Percentiles rank a stretch among this genome's conserved stretches.
Conservation (phyloP, 2,888 invertebrate genomes). For the Caenorhabditis sp. region DNA sequence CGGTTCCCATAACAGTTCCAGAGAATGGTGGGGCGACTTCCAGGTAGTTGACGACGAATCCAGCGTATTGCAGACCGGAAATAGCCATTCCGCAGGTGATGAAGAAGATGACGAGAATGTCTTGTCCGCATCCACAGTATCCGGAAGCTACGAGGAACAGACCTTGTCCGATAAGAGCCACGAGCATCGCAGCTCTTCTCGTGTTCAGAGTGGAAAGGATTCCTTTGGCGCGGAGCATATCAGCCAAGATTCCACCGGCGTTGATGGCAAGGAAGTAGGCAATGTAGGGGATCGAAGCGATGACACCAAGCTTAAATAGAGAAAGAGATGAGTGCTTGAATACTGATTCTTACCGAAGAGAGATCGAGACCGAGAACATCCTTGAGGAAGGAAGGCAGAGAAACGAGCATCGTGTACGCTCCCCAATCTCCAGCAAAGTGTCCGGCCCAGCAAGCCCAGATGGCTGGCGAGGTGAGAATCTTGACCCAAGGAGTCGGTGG, state of each 20-base stretch:
- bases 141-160: conserved; percentile 81
- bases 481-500: conserved; percentile 83
- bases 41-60: conserved; percentile 82
- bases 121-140: conserved; percentile 82
- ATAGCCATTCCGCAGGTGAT: conserved; percentile 78
- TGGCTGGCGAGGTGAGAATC: conserved; percentile 83
- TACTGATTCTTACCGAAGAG: conserved; percentile 76
- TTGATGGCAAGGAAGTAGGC: conserved; percentile 82
- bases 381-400: conserved; percentile 84
- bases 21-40: conserved; percentile 83
- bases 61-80: conserved; percentile 83
- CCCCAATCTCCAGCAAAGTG: conserved; percentile 85
- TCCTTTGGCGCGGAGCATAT: conserved; percentile 74
- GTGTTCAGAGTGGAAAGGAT: conserved; percentile 81
- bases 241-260: conserved; percentile 80
- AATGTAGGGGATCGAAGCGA: conserved; percentile 83
- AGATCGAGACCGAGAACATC: conserved; percentile 82
- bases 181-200: conserved; percentile 81
- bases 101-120: conserved; percentile 80
- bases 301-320: conserved; percentile 81
- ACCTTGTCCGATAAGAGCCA: conserved; percentile 81
- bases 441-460: conserved; percentile 84
- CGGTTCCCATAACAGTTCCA: conserved; percentile 80
- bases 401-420: conserved; percentile 84
- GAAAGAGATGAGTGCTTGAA: no score